phyloP scores from a whole-genome alignment of 2,797 vertebrate genomes.

The Megaceryle alcyon region DNA sequence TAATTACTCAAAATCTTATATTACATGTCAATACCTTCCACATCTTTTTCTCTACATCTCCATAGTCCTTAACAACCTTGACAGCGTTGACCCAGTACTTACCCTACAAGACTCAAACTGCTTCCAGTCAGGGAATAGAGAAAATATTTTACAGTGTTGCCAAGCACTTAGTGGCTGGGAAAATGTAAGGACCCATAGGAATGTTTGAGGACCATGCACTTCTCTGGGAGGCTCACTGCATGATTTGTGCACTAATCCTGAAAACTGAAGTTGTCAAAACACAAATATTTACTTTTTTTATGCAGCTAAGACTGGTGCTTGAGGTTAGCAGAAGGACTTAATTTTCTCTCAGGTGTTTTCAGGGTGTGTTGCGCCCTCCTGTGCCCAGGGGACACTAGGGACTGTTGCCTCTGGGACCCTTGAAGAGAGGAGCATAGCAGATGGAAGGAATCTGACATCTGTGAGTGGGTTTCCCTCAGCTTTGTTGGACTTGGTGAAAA shows the following conservation, averaged over 20 bases:
- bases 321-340: not conserved
- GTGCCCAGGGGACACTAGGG: not conserved
- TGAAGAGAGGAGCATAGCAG: not conserved
- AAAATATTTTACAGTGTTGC: not conserved
- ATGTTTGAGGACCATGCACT: not conserved
- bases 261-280: not conserved
- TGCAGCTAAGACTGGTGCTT: not conserved
- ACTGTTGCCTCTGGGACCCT: not conserved
- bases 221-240: not conserved
- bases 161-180: not conserved
- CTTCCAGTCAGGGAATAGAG: not conserved
- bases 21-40: not conserved
- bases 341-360: not conserved
- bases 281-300: not conserved
- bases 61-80: not conserved
- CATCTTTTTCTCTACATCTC: not conserved
- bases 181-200: not conserved
- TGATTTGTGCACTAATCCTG: not conserved
- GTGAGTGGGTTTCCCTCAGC: not conserved
- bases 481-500: not conserved
- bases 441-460: not conserved
- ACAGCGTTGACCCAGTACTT: not conserved
- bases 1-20: not conserved
- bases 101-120: not conserved
- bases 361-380: not conserved